Evolutionary conservation across 1,140 invertebrate species (phyloP).

Genomic region (Drosophila nannoptera): DNA sequence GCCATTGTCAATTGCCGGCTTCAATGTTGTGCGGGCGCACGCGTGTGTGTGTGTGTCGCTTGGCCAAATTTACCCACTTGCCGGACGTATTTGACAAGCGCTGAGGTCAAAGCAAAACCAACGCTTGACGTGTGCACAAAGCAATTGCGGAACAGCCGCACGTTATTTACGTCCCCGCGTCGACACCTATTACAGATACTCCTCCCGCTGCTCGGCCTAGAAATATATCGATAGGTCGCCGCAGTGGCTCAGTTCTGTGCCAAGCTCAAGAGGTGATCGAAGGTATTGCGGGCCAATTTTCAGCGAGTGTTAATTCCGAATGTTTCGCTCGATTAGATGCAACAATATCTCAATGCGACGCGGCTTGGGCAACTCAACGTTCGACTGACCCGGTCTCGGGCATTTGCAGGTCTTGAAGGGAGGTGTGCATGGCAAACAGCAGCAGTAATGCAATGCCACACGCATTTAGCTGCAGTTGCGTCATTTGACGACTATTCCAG

Average conservation of each 20-base stretch:
- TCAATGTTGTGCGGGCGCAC: slow-evolving; percentile 7
- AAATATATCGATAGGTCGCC: no score
- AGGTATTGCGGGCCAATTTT: no score
- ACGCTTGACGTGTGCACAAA: slow-evolving; percentile 45
- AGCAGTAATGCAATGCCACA: slow-evolving; percentile 9
- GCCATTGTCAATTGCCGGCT: slow-evolving; percentile 24
- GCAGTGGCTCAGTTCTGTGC: no score
- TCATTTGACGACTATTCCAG: not conserved
- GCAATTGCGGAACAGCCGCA: slow-evolving; percentile 68
- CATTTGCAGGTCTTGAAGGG: not conserved
- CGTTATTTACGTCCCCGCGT: slow-evolving; percentile 49
- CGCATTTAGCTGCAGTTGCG: not conserved
- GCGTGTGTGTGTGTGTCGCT: slow-evolving; percentile 5
- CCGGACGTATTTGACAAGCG: slow-evolving; percentile 36
- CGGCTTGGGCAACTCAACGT: not conserved
- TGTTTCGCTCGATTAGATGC: no score
- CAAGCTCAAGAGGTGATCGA: no score
- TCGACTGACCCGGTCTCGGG: not conserved
- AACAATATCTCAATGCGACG: no score
- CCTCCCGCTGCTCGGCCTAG: no score
- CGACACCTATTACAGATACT: not conserved
- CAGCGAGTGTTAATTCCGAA: no score
- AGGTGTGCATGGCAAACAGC: not conserved
- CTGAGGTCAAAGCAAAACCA: slow-evolving; percentile 44
- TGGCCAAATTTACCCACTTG: slow-evolving; percentile 34